Base-by-base conservation (phyloP, 2,888 invertebrate species). In the Heliconius hortense region DNA sequence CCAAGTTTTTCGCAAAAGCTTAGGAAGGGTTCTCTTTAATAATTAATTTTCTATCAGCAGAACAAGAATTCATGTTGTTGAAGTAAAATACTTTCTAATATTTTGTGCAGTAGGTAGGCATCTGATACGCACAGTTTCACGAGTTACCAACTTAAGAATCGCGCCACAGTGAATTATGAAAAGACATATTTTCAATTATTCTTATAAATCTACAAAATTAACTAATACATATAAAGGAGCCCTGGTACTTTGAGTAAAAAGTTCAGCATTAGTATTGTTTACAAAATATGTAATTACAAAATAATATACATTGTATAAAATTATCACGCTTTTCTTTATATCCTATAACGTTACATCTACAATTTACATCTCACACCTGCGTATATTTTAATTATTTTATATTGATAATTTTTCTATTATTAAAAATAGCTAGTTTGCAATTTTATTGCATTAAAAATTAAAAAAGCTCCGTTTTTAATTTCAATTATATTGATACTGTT, bases 161-260 rank as follows among this genome's bases (percentile, higher is more conserved):
- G 74, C 76, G 77, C 72, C 76, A 76, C 77, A 77, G 75, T 76
- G 74, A 74, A 74, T 76, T 73, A 75, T 43, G 78, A 77, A 77
- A 80, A 76, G 77, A 79, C 78, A 79, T 79, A 79, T 75, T 78
- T 78, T 78, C 78, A 79, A 79, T 81, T 82, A 79, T 75, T 81
- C 82, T 84, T 86, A 87, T 80, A 85, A 84, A 85, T 84, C 84
- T 86, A 86, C 83, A 84, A 85, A 86, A 86, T 84, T 86, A 88
- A 84, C 81, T 83, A 82, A 82, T 78, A 81, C 77, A 81, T 82
- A 82, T 84, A 87, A 87, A 85, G 86, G 84, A 87, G 85, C 84
- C 84, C 80, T 83, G 88, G 88, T 87, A 76, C 80, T 39, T 82
- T 75, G 89, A 91, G 90, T 81, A 90, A 91, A 91, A 92, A 91